These are phyloP conservation scores for Bhutanitis thaidina DNA, from an alignment of 2,888 invertebrate genomes.

Conservation along the genomic window DNA sequence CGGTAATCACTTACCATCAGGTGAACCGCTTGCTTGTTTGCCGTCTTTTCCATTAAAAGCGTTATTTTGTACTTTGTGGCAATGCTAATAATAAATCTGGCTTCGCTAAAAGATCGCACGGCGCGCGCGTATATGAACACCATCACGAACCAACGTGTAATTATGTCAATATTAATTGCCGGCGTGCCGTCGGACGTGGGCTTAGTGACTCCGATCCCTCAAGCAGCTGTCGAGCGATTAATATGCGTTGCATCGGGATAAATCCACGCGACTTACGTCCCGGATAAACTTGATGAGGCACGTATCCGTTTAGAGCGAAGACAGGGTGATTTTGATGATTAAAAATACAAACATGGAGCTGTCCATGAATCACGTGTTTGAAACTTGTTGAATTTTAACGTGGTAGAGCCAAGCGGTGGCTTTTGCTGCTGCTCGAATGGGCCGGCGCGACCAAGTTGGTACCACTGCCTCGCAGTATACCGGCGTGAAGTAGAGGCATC, in stretches of 20 bases:
- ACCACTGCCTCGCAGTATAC: too few species aligned
- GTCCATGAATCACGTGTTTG: too few species aligned
- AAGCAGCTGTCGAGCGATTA: constrained; percentile 1
- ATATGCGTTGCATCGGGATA: background rate
- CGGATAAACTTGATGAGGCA: background rate
- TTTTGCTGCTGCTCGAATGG: too few species aligned
- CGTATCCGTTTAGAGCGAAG: background rate
- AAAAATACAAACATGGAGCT: background rate
- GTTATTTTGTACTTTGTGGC: background rate
- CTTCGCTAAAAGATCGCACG: constrained; percentile 12
- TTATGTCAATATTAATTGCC: constrained; percentile 12
- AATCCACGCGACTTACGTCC: background rate
- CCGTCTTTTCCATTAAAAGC: too few species aligned
- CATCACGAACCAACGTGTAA: constrained; percentile 2
- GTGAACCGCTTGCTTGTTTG: too few species aligned
- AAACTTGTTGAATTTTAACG: too few species aligned
- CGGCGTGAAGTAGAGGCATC: too few species aligned
- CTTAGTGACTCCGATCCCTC: constrained; percentile 1
- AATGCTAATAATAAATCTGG: constrained; percentile 20
- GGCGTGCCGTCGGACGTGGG: background rate
- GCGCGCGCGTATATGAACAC: background rate
- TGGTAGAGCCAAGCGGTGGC: too few species aligned
- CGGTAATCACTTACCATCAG: too few species aligned
- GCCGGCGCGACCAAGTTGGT: too few species aligned
- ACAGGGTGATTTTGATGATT: background rate